Percentiles rank a stretch among this genome's conserved stretches.
Conservation (phyloP, 2,113 vertebrate species). For the Anarhynchus alexandrinus region DNA sequence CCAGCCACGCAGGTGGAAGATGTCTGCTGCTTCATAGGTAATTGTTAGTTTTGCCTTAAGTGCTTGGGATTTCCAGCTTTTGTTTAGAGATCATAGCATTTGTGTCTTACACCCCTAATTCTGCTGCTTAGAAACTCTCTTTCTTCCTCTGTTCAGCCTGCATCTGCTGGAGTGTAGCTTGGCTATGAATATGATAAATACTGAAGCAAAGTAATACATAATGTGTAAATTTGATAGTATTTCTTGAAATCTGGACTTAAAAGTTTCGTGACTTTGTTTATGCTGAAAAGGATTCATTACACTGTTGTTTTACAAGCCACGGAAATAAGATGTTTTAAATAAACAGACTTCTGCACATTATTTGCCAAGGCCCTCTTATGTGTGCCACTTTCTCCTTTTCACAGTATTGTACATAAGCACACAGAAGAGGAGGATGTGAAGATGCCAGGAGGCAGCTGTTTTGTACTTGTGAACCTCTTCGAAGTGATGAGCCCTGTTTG, state of each 20-base stretch:
- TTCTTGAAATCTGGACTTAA: neutral
- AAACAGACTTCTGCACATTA: neutral
- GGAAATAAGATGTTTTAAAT: neutral
- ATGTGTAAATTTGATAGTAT: neutral
- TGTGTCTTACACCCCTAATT: neutral
- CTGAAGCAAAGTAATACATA: neutral
- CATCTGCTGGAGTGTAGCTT: neutral
- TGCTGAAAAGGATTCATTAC: neutral
- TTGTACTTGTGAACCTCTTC: constrained; percentile 45
- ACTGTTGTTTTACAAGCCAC: neutral
- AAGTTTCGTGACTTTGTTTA: neutral
- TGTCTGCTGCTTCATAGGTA: neutral
- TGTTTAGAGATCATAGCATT: neutral
- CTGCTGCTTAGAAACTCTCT: neutral
- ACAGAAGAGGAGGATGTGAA: constrained; percentile 98
- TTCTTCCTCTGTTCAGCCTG: neutral
- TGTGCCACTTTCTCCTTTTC: constrained; percentile 45
- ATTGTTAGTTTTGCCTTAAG: neutral
- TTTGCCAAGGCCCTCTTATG: neutral
- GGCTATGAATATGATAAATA: neutral
- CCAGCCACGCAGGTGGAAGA: neutral
- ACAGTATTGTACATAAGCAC: constrained; percentile 99
- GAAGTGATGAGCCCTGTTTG: constrained; percentile 8
- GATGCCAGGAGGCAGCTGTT: neutral
- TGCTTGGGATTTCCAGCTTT: neutral